phyloP scores from a whole-genome alignment of 1,140 invertebrate species.

The Drosophila erecta region DNA sequence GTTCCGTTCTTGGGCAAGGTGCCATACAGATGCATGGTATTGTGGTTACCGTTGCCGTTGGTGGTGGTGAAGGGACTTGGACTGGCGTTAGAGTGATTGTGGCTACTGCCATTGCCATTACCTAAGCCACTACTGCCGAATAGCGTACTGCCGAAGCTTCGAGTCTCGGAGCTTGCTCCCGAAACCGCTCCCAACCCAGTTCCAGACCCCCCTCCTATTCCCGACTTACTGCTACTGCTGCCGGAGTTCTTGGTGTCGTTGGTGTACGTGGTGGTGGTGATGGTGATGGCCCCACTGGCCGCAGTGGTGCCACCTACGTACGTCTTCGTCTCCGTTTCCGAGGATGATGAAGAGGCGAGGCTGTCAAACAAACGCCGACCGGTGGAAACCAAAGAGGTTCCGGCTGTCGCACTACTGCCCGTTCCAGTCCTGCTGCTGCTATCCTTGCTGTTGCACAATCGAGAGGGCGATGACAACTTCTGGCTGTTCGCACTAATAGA shows the following conservation, averaged over 20 bases:
- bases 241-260: constrained; percentile 64
- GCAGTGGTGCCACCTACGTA: constrained; percentile 66
- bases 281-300: constrained; percentile 53
- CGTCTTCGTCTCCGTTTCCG: constrained; percentile 76
- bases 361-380: constrained; percentile 79
- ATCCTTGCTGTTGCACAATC: constrained; percentile 44
- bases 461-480: constrained; percentile 67
- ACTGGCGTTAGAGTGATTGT: constrained; percentile 47
- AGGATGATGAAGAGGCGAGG: constrained; percentile 73
- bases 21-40: constrained; percentile 80
- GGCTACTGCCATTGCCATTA: constrained; percentile 32
- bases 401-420: constrained; percentile 43
- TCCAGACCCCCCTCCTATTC: constrained; percentile 37
- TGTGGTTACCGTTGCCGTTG: constrained; percentile 67
- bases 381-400: constrained; percentile 71
- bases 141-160: constrained; percentile 60
- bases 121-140: constrained; percentile 69
- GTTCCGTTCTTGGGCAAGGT: constrained; percentile 80
- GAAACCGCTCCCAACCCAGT: constrained; percentile 42
- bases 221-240: constrained; percentile 61
- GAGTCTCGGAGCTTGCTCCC: constrained; percentile 54
- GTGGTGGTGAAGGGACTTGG: constrained; percentile 69
- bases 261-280: constrained; percentile 63
- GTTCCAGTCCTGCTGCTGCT: constrained; percentile 29
- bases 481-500: constrained; percentile 48